phyloP scores from a whole-genome alignment of 2,888 invertebrate species.

The Caenorhabditis sp. region DNA sequence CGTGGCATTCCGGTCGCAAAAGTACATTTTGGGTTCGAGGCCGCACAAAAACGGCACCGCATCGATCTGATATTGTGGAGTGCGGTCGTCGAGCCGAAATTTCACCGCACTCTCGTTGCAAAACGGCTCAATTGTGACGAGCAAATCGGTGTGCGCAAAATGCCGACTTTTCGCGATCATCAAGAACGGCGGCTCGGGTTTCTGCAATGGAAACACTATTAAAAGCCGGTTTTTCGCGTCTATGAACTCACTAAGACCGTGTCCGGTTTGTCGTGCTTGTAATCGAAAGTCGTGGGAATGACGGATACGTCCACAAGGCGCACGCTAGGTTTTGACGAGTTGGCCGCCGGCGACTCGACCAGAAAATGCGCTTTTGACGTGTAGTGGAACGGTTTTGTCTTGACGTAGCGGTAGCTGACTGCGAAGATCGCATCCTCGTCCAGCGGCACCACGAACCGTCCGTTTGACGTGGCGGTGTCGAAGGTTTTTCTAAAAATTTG shows the following conservation, averaged over 20 bases:
- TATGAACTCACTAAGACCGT: conserved; percentile 24
- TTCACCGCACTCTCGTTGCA: conserved; percentile 63
- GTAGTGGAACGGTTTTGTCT: conserved; percentile 68
- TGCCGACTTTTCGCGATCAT: conserved; percentile 30
- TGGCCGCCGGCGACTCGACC: conserved; percentile 58
- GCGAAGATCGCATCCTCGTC: conserved; percentile 74
- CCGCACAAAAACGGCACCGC: conserved; percentile 53
- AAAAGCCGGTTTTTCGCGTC: no score
- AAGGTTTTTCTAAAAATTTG: conserved; percentile 40
- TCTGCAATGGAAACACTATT: conserved; percentile 21
- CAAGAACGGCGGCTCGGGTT: conserved; percentile 53
- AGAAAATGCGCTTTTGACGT: conserved; percentile 65
- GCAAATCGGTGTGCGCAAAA: conserved; percentile 54
- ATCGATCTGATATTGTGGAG: conserved; percentile 54
- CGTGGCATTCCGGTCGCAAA: conserved; percentile 53
- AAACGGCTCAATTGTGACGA: conserved; percentile 72
- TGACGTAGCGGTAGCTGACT: conserved; percentile 75
- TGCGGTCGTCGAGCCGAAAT: conserved; percentile 49
- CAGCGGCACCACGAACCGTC: conserved; percentile 68
- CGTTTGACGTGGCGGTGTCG: conserved; percentile 68
- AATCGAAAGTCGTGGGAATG: conserved; percentile 48
- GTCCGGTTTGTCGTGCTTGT: conserved; percentile 41
- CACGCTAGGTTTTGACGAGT: conserved; percentile 44
- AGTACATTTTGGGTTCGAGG: conserved; percentile 47
- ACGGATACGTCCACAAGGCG: conserved; percentile 56